phyloP scores from a whole-genome alignment of 2,797 vertebrate genomes.

The Sphenopsis melanotis region DNA sequence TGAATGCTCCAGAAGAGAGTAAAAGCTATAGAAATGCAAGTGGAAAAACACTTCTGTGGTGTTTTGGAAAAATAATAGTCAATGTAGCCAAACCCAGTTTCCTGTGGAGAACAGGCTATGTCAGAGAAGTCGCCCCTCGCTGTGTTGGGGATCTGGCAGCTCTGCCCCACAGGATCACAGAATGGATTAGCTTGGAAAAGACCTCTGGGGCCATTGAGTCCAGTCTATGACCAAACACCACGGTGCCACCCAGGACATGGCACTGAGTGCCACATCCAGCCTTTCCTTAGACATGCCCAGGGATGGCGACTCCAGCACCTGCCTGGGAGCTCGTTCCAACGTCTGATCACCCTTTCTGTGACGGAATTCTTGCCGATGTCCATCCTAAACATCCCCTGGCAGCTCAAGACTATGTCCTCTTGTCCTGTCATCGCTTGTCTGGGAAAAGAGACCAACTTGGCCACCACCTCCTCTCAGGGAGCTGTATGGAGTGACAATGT shows the following conservation, averaged over 20 bases:
- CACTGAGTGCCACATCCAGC: neutral
- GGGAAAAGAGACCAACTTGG: neutral
- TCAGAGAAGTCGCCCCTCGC: accelerated
- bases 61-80: neutral
- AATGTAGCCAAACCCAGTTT: neutral
- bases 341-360: neutral
- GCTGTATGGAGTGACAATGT: accelerated
- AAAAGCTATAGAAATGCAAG: neutral
- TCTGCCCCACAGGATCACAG: accelerated
- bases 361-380: neutral
- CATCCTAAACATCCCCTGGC: neutral
- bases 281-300: too few relatives aligned
- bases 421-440: neutral
- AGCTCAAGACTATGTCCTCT: neutral
- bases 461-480: too few relatives aligned
- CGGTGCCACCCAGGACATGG: neutral
- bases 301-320: neutral
- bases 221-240: accelerated
- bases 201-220: neutral
- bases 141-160: neutral
- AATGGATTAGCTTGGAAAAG: neutral
- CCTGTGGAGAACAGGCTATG: neutral
- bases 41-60: neutral
- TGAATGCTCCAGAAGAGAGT: neutral
- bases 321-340: neutral